Percentiles rank a stretch among this genome's conserved stretches.
Conservation (phyloP, 2,113 vertebrate genomes). For the Sorex araneus region DNA sequence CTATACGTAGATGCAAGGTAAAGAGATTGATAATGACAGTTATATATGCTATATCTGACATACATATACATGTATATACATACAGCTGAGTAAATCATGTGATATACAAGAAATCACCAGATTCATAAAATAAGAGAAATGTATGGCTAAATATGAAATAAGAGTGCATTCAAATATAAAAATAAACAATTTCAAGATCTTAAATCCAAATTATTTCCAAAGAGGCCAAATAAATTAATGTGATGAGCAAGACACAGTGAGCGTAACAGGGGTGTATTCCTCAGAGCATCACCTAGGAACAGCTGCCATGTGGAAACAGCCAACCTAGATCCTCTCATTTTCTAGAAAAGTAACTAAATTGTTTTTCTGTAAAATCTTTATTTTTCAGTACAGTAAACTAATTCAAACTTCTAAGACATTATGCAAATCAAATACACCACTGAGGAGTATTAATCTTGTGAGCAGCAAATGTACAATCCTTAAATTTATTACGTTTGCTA, state of each 20-base stretch:
- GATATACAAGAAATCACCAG: not conserved
- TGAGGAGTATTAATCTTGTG: not conserved
- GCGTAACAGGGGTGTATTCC: not conserved
- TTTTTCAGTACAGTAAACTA: conserved; percentile 39
- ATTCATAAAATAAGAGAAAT: not conserved
- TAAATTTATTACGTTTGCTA: not conserved
- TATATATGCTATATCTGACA: no score
- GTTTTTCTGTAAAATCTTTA: not conserved
- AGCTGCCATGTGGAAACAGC: not conserved
- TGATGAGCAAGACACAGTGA: not conserved
- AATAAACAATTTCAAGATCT: not conserved
- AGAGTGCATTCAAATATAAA: conserved; percentile 6
- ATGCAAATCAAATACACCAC: not conserved
- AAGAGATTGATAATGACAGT: no score
- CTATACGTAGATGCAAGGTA: no score
- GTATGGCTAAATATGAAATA: not conserved
- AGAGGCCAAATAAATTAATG: not conserved
- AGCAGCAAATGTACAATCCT: not conserved
- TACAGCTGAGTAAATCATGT: no score
- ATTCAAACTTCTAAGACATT: conserved; percentile 26
- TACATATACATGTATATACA: no score
- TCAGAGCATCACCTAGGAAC: not conserved
- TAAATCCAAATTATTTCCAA: conserved; percentile 8
- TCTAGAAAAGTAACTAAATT: not conserved
- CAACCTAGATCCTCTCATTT: not conserved